These are phyloP conservation scores for Sebastes taczanowskii DNA, from an alignment of 2,797 vertebrate species.

Conservation along the genomic window DNA sequence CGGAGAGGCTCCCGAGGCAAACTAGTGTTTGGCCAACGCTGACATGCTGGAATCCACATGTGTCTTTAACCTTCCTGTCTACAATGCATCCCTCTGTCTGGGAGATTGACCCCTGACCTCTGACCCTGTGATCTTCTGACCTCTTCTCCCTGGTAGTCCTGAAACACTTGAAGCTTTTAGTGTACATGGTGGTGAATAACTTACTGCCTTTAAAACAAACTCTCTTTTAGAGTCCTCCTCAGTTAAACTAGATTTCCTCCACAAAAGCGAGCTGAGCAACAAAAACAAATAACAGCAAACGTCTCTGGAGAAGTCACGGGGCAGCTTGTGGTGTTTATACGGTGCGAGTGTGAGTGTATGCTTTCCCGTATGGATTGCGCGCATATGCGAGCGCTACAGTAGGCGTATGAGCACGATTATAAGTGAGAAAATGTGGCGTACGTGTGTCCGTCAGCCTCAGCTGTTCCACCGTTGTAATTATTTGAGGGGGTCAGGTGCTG, in stretches of 20 bases:
- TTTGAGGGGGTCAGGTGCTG: slow-evolving; percentile 67
- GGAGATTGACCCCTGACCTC: slow-evolving; percentile 60
- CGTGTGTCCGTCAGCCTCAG: slow-evolving; percentile 52
- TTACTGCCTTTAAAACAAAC: neutral
- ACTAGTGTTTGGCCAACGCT: slow-evolving; percentile 68
- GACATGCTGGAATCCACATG: slow-evolving; percentile 78
- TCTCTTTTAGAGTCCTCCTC: neutral
- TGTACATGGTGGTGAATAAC: slow-evolving; percentile 14
- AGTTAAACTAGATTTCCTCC: slow-evolving; percentile 7
- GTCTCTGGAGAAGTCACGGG: neutral
- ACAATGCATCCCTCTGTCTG: slow-evolving; percentile 77
- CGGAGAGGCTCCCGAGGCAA: slow-evolving; percentile 14
- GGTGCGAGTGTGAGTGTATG: neutral
- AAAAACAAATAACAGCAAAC: slow-evolving; percentile 46
- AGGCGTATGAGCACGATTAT: neutral
- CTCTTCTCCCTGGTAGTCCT: slow-evolving; percentile 52
- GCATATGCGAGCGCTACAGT: neutral
- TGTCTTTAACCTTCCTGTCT: slow-evolving; percentile 75
- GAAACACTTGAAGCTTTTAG: slow-evolving; percentile 33
- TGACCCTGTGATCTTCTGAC: slow-evolving; percentile 66
- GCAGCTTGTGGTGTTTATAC: slow-evolving; percentile 22
- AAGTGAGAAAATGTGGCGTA: slow-evolving; percentile 46
- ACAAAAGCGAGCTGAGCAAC: slow-evolving; percentile 38
- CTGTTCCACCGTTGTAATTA: slow-evolving; percentile 69
- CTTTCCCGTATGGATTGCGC: neutral